phyloP scores from a whole-genome alignment of 1,140 invertebrate species.

The Heliconius nattereri region DNA sequence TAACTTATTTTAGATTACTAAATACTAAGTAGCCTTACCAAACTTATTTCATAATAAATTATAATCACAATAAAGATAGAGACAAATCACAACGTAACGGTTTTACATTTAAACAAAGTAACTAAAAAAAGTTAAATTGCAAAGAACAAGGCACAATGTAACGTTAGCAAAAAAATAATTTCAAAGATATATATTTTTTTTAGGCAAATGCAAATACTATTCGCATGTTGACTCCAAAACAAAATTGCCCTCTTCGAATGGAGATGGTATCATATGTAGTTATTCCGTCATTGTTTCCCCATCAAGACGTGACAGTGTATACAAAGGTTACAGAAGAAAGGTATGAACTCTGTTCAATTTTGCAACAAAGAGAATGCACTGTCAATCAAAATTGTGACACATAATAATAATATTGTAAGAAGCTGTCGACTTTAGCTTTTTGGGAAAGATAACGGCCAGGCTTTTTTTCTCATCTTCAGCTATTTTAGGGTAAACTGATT shows the following conservation, averaged over 20 bases:
- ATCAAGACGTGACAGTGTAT: conserved; percentile 46
- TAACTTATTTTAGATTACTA: not conserved
- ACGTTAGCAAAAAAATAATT: not conserved
- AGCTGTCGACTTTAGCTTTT: not conserved
- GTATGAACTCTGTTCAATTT: conserved; percentile 43
- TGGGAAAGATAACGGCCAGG: not conserved
- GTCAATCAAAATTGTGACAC: conserved; percentile 43
- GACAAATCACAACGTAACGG: not conserved
- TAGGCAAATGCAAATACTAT: conserved; percentile 38
- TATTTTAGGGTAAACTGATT: not conserved
- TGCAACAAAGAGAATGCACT: conserved; percentile 33
- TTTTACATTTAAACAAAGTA: not conserved
- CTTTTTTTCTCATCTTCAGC: not conserved
- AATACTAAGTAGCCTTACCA: not conserved
- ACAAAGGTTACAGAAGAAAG: conserved; percentile 41
- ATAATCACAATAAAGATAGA: not conserved
- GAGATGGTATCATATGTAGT: conserved; percentile 35
- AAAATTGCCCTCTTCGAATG: conserved; percentile 33
- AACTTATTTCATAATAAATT: not conserved
- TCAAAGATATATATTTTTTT: conserved; percentile 6
- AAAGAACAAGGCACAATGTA: not conserved
- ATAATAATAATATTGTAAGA: conserved; percentile 12
- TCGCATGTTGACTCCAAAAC: conserved; percentile 28
- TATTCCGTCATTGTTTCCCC: conserved; percentile 38
- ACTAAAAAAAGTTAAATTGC: not conserved